Base-by-base conservation (phyloP, 2,888 invertebrate genomes). In the Microplitis manilae region DNA sequence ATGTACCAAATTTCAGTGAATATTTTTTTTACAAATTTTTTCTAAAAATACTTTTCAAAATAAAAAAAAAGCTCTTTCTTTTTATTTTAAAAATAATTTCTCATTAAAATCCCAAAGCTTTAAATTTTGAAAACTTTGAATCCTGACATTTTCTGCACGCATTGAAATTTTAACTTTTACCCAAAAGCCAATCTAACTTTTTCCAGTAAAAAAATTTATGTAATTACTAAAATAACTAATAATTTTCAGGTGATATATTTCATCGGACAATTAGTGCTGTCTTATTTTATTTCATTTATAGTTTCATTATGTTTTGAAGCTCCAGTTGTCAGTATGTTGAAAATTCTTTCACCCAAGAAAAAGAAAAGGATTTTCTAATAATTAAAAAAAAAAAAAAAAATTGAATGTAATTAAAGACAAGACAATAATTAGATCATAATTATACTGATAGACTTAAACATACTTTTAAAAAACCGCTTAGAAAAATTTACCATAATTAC, bases 251-350 rank as follows among this genome's bases (percentile, higher is more conserved):
- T 94, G 85, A 93, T 96, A 79, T 92, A 95, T 82, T 96, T 95
- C 91, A 92, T 96, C 86, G 96, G 96, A 6, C 94, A 96, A 87
- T 93, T 95, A n/a, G 93, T 95, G 78, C 93, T 94, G 79, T 96
- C 96, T 0, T 96, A 95, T 88, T 90, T 93, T 78, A 89, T 96
- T 39, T 94, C 96, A 9, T 96, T 96, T 88, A 89, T 95, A 69
- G 93, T 96, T 76, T 96, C 96, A 1, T 91, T 96, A 77, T 93
- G 95, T 0, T 96, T 96, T 89, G 96, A 96, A 89, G 96, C 96
- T 68, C 96, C 96, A 68, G 93, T 95, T 73, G 96, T 96, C 82
- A 94, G 95, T 78, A 94, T 96, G 94, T 91, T 96, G 67, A 95
- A 95, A 91, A 94, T 95, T 75, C 79, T 90, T 20, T 85, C 90